phyloP scores from a whole-genome alignment of 2,888 invertebrate genomes.

The Pandemis corylana region DNA sequence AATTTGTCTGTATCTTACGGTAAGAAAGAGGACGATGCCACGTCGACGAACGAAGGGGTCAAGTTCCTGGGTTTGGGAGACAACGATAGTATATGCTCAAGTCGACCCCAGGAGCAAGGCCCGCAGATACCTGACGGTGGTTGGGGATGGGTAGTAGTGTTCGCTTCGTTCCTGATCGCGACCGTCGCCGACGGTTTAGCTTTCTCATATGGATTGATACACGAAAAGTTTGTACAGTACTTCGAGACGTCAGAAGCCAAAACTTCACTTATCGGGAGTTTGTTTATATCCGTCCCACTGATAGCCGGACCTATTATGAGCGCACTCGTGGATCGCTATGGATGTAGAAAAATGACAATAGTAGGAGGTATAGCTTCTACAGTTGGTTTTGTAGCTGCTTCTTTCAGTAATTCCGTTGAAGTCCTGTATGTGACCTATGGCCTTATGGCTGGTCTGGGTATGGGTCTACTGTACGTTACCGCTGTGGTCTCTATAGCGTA shows the following conservation, averaged over 20 bases:
- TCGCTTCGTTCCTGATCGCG: slow-evolving; percentile 93
- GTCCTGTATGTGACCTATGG: slow-evolving; percentile 93
- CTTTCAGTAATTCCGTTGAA: slow-evolving; percentile 89
- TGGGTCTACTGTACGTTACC: slow-evolving; percentile 94
- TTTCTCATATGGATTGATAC: slow-evolving; percentile 96
- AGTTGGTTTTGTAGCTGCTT: slow-evolving; percentile 91
- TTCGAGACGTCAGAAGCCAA: slow-evolving; percentile 92
- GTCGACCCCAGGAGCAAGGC: slow-evolving; percentile 66
- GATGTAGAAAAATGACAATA: slow-evolving; percentile 91
- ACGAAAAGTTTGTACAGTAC: slow-evolving; percentile 90
- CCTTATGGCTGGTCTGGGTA: slow-evolving; percentile 92
- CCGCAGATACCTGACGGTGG: slow-evolving; percentile 93
- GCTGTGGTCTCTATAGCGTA: slow-evolving; percentile 96
- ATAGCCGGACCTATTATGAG: slow-evolving; percentile 94
- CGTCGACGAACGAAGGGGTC: slow-evolving; percentile 78
- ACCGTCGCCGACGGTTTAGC: slow-evolving; percentile 96
- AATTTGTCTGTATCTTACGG: slow-evolving; percentile 67
- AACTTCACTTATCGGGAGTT: slow-evolving; percentile 94
- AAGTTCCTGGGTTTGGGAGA: slow-evolving; percentile 83
- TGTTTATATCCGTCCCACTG: slow-evolving; percentile 95
- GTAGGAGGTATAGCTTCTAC: slow-evolving; percentile 89
- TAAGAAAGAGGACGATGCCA: slow-evolving; percentile 69
- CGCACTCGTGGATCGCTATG: slow-evolving; percentile 93
- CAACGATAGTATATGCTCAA: slow-evolving; percentile 79
- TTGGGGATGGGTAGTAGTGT: slow-evolving; percentile 96